phyloP scores from a whole-genome alignment of 2,113 vertebrate genomes.

The Ceyx melanurus region DNA sequence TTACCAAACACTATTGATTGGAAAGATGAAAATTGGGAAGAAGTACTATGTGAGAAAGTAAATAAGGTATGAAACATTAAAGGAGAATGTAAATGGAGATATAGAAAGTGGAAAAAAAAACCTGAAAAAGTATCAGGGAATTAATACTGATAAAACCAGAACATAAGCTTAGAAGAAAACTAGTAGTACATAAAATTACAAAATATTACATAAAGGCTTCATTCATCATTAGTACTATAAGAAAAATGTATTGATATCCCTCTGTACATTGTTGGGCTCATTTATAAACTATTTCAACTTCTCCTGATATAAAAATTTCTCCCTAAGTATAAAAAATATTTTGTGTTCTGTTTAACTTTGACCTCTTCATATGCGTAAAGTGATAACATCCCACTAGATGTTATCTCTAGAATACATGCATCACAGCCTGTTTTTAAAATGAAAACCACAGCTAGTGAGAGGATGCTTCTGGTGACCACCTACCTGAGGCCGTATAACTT shows the following conservation, averaged over 20 bases:
- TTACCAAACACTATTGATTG: not conserved
- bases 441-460: not conserved
- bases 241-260: not conserved
- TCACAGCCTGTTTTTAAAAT: not conserved
- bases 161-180: not conserved
- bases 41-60: not conserved
- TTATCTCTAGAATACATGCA: not conserved
- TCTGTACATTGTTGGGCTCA: not conserved
- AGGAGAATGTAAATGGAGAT: not conserved
- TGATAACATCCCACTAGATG: not conserved
- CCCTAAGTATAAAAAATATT: not conserved
- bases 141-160: not conserved
- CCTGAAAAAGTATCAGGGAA: not conserved
- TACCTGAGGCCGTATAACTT: conserved; percentile 98
- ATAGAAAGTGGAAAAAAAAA: not conserved
- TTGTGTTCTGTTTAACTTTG: not conserved
- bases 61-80: not conserved
- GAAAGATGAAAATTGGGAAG: not conserved
- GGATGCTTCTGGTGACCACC: conserved; percentile 44
- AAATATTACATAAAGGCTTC: not conserved
- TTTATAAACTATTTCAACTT: not conserved
- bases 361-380: not conserved
- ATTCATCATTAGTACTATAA: not conserved
- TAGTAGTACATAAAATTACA: not conserved
- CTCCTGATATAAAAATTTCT: not conserved